Evolutionary conservation across 2,797 vertebrate genomes (phyloP), one percentile per base, ranked within the genome.

Genomic region (Psittacula echo): DNA sequence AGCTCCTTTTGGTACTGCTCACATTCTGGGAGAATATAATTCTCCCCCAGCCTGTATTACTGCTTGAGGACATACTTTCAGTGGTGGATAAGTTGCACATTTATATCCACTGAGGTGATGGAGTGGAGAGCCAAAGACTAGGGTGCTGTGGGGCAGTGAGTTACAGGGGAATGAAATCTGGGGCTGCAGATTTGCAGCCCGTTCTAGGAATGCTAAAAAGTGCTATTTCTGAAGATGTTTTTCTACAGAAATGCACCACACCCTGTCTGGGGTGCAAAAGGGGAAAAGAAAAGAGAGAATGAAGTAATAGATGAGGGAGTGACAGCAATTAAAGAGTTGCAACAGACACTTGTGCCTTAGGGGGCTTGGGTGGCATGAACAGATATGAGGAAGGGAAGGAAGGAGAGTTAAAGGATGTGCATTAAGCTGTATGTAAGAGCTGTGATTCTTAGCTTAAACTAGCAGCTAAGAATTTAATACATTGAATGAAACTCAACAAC

Each of bases 281-380:
- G 41, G 67, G 42, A 29, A 87, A 77, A 84, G 11, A 90, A 70
- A 67, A 53, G 60, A 48, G 58, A 74, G 62, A 75, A 65, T 84
- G 72, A 92, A 93, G 62, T 70, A 91, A 87, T 5, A 89, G 78
- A 34, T 0, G 4, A 87, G 84, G 75, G 92, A 95, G 68, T 71
- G 87, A 95, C 85, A 95, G 78, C 30, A 80, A 72, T 74, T 87
- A 83, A 84, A 91, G 64, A 74, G n/a, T 67, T 95, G 90, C 85
- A 96, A 89, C 87, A 90, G 93, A 54, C 48, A 41, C 24, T 50
- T 58, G 34, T 68, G 94, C 92, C 88, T 95, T 87, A 82, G 75
- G 78, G 87, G 53, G 24, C 76, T 78, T n/a, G 66, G 50, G 65
- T 93, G 75, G 45, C 72, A 91, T 0, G 21, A 87, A 83, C 26